Conservation (phyloP, 2,888 invertebrate genomes). For the Latrodectus elegans region DNA sequence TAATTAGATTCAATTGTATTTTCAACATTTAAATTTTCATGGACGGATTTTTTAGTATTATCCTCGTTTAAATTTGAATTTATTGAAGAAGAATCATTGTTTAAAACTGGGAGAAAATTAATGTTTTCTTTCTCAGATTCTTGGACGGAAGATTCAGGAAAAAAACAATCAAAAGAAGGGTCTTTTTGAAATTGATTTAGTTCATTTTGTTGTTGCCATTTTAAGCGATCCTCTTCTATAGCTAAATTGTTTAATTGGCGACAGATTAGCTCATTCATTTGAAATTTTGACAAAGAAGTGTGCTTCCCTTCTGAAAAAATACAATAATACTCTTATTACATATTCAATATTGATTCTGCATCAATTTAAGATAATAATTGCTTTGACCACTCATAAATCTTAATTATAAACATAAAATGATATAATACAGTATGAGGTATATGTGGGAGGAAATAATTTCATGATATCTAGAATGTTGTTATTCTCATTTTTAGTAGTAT, state of each 20-base stretch:
- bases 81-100: too few species aligned
- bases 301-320: slow-evolving; percentile 44
- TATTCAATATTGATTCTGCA: neutral
- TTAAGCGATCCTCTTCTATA: slow-evolving; percentile 25
- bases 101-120: too few species aligned
- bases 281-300: slow-evolving; percentile 11
- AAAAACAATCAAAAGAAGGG: neutral
- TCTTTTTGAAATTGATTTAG: neutral
- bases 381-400: neutral
- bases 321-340: neutral
- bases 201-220: slow-evolving; percentile 18
- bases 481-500: neutral
- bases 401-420: neutral
- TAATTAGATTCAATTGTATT: too few species aligned
- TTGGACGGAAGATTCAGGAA: slow-evolving; percentile 25
- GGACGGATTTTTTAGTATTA: too few species aligned
- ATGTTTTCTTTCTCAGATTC: neutral
- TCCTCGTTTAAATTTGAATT: too few species aligned
- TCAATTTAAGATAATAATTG: neutral
- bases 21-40: too few species aligned
- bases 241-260: slow-evolving; percentile 33
- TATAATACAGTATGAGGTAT: neutral
- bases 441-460: too few species aligned
- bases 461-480: neutral
- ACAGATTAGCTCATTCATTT: slow-evolving; percentile 41